These are phyloP conservation scores for Ooceraea biroi DNA, from an alignment of 1,140 invertebrate genomes.

Conservation along the genomic window DNA sequence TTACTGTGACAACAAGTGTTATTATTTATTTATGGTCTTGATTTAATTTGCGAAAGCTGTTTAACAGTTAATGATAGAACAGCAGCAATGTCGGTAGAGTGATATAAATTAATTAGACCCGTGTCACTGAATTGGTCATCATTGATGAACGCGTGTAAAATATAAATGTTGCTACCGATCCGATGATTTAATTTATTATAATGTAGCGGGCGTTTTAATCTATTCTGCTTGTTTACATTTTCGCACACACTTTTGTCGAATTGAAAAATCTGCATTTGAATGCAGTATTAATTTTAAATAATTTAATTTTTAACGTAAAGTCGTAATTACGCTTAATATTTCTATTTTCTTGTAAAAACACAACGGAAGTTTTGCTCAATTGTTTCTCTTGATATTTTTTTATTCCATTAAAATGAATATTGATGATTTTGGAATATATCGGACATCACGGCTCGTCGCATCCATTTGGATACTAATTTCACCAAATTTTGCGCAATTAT, in stretches of 20 bases:
- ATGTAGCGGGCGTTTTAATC: conserved; percentile 11
- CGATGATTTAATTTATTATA: conserved; percentile 8
- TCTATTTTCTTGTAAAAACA: neutral
- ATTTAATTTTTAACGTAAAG: neutral
- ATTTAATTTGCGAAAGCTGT: neutral
- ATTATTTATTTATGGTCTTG: conserved; percentile 10
- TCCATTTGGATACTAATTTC: conserved; percentile 31
- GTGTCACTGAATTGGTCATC: conserved; percentile 3
- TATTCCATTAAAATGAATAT: neutral
- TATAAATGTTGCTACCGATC: conserved; percentile 33
- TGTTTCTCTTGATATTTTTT: neutral
- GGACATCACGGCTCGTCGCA: neutral
- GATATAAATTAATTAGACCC: conserved; percentile 38
- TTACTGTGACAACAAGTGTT: neutral
- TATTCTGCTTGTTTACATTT: too few species aligned
- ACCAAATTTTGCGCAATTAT: conserved; percentile 47
- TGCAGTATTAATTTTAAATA: neutral
- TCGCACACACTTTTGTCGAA: too few species aligned
- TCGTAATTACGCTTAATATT: neutral
- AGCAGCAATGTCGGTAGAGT: neutral
- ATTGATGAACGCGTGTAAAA: conserved; percentile 4
- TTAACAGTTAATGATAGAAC: conserved; percentile 35
- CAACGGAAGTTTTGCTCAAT: neutral
- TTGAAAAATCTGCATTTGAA: neutral
- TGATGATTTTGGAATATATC: neutral